Percentiles rank a stretch among this genome's conserved stretches.
These are phyloP conservation scores for Campaea margaritaria DNA, from an alignment of 2,888 invertebrate species.

Conservation along the genomic window DNA sequence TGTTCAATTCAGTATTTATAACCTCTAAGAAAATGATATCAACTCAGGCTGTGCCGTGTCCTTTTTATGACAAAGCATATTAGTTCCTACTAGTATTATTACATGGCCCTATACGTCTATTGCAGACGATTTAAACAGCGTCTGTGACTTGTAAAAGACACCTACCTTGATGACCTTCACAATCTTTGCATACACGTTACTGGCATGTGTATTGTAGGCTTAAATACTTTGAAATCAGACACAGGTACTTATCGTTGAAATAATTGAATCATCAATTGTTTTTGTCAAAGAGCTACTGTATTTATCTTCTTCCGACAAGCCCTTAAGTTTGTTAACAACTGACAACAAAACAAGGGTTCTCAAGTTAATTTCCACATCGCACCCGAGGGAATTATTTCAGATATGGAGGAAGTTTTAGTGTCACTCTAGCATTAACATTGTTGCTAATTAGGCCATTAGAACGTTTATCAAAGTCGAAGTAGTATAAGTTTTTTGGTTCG, in stretches of 20 bases:
- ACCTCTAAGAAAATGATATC: no score
- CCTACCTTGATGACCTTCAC: no score
- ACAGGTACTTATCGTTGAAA: background rate
- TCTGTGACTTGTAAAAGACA: no score
- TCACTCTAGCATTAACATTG: slow-evolving; percentile 11
- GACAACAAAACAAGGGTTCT: slow-evolving; percentile 22
- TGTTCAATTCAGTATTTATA: no score
- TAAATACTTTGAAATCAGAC: no score
- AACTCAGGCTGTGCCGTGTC: no score
- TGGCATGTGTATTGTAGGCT: no score
- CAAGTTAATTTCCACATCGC: slow-evolving; percentile 22
- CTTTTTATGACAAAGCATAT: no score
- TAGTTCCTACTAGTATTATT: no score
- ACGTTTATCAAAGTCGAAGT: background rate
- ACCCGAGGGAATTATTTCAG: slow-evolving; percentile 14
- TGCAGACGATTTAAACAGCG: no score
- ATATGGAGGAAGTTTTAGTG: slow-evolving; percentile 19
- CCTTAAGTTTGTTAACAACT: slow-evolving; percentile 27
- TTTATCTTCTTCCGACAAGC: slow-evolving; percentile 20
- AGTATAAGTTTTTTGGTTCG: background rate
- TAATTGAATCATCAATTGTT: slow-evolving; percentile 13
- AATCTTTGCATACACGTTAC: no score
- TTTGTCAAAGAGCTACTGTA: slow-evolving; percentile 14
- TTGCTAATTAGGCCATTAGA: background rate
- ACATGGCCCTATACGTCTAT: no score